Percentiles rank a stretch among this genome's conserved stretches.
Evolutionary conservation across 2,888 invertebrate species (phyloP).

Genomic region (Rosalia funebris): DNA sequence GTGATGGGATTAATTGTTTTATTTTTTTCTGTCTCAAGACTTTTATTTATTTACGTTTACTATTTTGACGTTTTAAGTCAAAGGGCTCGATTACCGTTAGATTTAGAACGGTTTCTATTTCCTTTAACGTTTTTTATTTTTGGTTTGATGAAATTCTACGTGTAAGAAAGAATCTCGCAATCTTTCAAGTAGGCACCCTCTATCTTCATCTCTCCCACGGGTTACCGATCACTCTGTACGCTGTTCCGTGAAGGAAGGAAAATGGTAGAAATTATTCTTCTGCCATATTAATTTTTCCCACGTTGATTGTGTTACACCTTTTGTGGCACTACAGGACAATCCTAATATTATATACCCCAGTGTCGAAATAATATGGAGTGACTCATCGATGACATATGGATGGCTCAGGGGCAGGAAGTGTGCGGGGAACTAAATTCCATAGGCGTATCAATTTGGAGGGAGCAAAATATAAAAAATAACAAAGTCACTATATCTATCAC

Average conservation of each 20-base stretch:
- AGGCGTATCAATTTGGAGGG: too few relatives aligned
- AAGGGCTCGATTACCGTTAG: not conserved
- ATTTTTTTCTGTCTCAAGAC: slow-evolving; percentile 8
- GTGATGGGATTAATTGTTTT: slow-evolving; percentile 52
- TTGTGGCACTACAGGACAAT: too few relatives aligned
- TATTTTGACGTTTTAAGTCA: slow-evolving; percentile 12
- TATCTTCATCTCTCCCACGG: slow-evolving; percentile 39
- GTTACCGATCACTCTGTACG: slow-evolving; percentile 38
- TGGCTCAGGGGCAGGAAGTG: too few relatives aligned
- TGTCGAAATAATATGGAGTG: too few relatives aligned
- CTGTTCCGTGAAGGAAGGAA: slow-evolving; percentile 38
- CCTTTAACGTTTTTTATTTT: slow-evolving; percentile 33
- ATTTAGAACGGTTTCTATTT: slow-evolving; percentile 23
- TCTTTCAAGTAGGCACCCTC: slow-evolving; percentile 43
- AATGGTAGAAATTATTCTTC: slow-evolving; percentile 15
- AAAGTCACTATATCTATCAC: too few relatives aligned
- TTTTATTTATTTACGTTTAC: slow-evolving; percentile 22
- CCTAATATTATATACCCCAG: too few relatives aligned
- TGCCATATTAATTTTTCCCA: too few relatives aligned
- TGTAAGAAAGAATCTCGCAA: slow-evolving; percentile 45
- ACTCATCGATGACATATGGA: too few relatives aligned
- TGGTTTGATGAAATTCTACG: slow-evolving; percentile 36
- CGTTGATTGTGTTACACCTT: too few relatives aligned
- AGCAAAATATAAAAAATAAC: too few relatives aligned
- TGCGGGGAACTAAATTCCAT: too few relatives aligned